phyloP scores from a whole-genome alignment of 2,888 invertebrate species.

The Drosophila incognita region DNA sequence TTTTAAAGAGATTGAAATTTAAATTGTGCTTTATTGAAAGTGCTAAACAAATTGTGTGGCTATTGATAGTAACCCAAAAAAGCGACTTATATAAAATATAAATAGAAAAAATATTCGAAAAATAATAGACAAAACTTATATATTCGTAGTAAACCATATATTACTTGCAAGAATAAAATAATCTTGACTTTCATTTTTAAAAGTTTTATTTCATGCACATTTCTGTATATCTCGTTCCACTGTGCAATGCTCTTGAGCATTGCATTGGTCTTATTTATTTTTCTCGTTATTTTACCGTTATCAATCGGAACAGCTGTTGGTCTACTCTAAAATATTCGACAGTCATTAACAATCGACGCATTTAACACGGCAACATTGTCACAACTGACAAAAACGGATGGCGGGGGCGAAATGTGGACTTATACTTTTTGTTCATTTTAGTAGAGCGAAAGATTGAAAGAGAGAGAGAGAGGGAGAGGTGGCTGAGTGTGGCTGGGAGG shows the following conservation, averaged over 20 bases:
- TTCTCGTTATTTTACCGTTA: conserved; percentile 47
- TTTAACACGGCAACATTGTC: conserved; percentile 35
- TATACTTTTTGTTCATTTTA: conserved; percentile 24
- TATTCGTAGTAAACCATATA: not conserved
- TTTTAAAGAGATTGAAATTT: not conserved
- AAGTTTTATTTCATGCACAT: not conserved
- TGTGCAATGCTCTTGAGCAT: conserved; percentile 19
- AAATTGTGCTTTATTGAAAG: not conserved
- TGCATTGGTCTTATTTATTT: not conserved
- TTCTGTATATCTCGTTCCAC: conserved; percentile 9
- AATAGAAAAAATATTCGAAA: not conserved
- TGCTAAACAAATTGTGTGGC: not conserved
- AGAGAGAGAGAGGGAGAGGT: not conserved
- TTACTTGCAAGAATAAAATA: not conserved
- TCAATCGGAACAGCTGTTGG: conserved; percentile 68
- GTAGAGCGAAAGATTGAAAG: not conserved
- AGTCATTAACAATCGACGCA: conserved; percentile 60
- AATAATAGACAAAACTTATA: not conserved
- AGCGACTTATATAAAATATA: not conserved
- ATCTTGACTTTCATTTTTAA: not conserved
- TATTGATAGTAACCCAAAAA: not conserved
- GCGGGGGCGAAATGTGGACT: conserved; percentile 3
- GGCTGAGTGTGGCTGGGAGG: not conserved
- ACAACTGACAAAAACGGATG: conserved; percentile 8
- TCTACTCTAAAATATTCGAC: conserved; percentile 66